Base-by-base conservation (phyloP, 2,797 vertebrate genomes). In the Periophthalmus magnuspinnatus region DNA sequence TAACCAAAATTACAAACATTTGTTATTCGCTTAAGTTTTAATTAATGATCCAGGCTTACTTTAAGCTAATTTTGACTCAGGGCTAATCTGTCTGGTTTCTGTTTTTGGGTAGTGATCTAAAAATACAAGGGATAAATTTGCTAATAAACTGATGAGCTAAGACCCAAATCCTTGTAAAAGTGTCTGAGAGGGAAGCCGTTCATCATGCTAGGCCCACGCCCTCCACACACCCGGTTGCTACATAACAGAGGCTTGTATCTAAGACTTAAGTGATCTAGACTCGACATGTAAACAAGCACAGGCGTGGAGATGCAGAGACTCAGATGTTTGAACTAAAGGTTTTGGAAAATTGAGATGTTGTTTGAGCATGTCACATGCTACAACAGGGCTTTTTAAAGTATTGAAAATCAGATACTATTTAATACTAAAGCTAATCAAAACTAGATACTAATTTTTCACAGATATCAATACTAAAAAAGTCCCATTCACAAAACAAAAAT, bases 191-290 rank as follows among this genome's bases (percentile, higher is more conserved):
- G 55, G 21, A 11, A 3, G 17, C 8, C 65, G 72, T 78, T 75
- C 70, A 21, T 68, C 48, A 77, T 17, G 1, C 55, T 5, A 32
- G 2, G 82, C 68, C 59, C 77, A 85, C 83, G 65, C 85, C 84
- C 84, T 69, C 0, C 72, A 59, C 34, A 66, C 9, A 54, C 24
- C 65, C 64, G 81, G 92, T 92, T 93, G 90, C 91, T 88, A 92
- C 65, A 52, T 91, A 93, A 93, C 92, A 93, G 52, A 62, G 65
- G 21, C 2, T 13, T 62, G 81, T 89, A 86, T 90, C 82, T 19
- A 90, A 54, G 69, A 67, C 66, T 72, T 28, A 47, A 33, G 28
- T 52, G 36, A 1, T 41, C 28, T 24, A 48, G 22, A 57, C 6
- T 61, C 0, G 66, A 54, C 65, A 65, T 61, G 36, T 3, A 47